Percentiles rank a stretch among this genome's conserved stretches.
These are phyloP conservation scores for Tragelaphus strepsiceros DNA, from an alignment of 2,113 vertebrate genomes.

Conservation along the genomic window DNA sequence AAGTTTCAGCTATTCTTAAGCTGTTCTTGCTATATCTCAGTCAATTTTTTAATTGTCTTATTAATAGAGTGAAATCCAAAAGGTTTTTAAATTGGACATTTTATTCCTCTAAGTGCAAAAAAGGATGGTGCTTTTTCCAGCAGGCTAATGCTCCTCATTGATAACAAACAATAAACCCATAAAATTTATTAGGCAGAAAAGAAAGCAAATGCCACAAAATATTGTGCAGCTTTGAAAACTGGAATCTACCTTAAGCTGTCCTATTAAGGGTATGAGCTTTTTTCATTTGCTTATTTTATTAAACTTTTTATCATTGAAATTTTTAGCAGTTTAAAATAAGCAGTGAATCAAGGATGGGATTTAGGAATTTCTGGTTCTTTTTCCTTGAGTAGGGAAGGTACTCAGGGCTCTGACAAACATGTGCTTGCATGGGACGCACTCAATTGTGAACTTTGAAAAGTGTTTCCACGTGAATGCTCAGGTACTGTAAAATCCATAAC, in stretches of 20 bases:
- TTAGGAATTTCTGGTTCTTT: neutral
- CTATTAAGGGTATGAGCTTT: neutral
- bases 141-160: neutral
- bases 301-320: neutral
- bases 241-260: neutral
- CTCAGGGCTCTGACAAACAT: neutral
- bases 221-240: neutral
- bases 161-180: neutral
- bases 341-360: neutral
- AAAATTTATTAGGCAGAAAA: neutral
- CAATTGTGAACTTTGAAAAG: neutral
- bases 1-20: neutral
- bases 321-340: neutral
- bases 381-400: neutral
- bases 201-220: slow-evolving; percentile 1
- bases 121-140: neutral
- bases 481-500: neutral
- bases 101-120: neutral
- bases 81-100: neutral
- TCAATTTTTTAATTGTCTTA: neutral
- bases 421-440: neutral
- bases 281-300: neutral
- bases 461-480: neutral
- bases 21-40: neutral
- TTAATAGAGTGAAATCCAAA: neutral